Conservation (phyloP, 2,888 invertebrate genomes). For the Phorcus lineatus region DNA sequence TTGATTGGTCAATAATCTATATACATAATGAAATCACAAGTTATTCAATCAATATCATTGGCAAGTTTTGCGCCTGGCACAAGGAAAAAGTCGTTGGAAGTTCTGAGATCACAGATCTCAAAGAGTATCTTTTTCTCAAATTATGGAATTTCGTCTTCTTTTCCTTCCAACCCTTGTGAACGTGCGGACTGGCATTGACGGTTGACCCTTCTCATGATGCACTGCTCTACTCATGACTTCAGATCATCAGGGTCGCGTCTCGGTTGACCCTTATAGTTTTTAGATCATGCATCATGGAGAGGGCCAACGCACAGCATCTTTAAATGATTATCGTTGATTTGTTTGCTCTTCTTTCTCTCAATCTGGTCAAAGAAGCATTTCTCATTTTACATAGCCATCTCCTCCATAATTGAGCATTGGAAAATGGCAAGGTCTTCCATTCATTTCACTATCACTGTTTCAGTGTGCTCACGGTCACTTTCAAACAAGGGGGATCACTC, state of each 20-base stretch:
- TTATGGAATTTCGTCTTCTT: not conserved
- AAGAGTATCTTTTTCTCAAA: not conserved
- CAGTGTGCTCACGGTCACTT: too few relatives aligned
- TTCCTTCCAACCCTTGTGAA: constrained; percentile 1
- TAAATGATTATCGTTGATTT: constrained; percentile 4
- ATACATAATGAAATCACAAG: constrained; percentile 26
- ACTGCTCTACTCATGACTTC: not conserved
- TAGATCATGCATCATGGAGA: not conserved
- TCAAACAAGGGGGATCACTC: too few relatives aligned
- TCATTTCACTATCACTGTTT: too few relatives aligned
- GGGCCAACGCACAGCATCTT: not conserved
- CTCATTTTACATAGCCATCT: not conserved
- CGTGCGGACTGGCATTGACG: not conserved
- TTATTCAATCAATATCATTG: constrained; percentile 11
- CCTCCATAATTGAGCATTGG: constrained; percentile 14
- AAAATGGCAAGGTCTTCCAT: constrained; percentile 6
- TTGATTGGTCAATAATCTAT: constrained; percentile 29
- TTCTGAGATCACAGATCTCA: not conserved
- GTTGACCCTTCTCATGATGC: constrained; percentile 1
- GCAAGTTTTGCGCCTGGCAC: constrained; percentile 25
- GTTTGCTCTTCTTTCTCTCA: not conserved
- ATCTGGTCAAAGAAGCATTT: not conserved
- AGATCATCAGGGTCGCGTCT: not conserved
- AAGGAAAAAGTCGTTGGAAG: constrained; percentile 8
- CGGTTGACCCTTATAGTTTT: not conserved